A percentile compares a stretch with the other conserved stretches of the same genome.
Evolutionary conservation across 2,888 invertebrate genomes (phyloP).

Genomic region (Meghimatium bilineatum): DNA sequence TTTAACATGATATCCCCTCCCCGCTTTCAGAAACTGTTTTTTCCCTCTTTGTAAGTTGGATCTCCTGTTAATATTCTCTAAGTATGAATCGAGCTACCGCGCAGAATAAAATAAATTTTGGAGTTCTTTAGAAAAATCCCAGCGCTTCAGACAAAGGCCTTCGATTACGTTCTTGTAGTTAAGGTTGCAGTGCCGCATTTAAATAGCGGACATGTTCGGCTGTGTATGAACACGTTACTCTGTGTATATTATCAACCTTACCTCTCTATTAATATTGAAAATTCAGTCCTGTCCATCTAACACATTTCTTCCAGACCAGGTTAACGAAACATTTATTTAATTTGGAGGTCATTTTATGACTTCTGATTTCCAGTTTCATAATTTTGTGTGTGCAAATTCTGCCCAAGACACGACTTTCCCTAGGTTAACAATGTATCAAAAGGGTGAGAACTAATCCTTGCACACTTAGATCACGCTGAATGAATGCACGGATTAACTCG

Average conservation of each 20-base stretch:
- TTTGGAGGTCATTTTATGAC: no score
- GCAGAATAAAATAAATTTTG: neutral
- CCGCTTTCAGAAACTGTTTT: neutral
- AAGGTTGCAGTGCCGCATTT: neutral
- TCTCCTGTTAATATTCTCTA: neutral
- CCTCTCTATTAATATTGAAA: neutral
- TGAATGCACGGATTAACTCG: constrained; percentile 1
- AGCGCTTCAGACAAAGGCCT: neutral
- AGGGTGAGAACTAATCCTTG: constrained; percentile 15
- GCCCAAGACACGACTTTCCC: neutral
- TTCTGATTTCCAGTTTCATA: no score
- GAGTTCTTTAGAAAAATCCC: constrained; percentile 2
- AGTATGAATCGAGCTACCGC: neutral
- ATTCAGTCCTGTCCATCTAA: no score
- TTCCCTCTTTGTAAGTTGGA: neutral
- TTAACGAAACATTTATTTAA: no score
- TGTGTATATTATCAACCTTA: neutral
- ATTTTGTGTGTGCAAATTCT: neutral
- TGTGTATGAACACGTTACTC: neutral
- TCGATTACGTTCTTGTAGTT: neutral
- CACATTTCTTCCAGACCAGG: no score
- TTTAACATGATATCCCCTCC: neutral
- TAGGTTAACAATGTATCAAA: constrained; percentile 1
- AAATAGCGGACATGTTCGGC: neutral
- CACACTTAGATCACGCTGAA: constrained; percentile 10